Evolutionary conservation across 2,888 invertebrate genomes (phyloP), one percentile per base, ranked within the genome.

Genomic region (Scaptomyza cyrtandrae): DNA sequence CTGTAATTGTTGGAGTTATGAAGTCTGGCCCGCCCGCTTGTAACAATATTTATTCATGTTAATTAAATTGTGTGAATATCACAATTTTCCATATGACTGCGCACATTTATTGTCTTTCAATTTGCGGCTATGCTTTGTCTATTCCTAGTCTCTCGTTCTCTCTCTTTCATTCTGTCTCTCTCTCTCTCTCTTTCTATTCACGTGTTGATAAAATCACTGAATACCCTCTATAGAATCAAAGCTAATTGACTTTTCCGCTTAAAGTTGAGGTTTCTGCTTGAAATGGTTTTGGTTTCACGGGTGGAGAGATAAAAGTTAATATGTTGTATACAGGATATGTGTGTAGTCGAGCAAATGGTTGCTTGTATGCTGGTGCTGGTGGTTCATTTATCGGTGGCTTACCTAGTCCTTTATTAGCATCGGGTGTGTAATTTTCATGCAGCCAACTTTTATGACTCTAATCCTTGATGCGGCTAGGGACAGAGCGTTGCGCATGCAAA

Each of bases 31-130:
- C 71, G 63, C 71, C 83, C 70, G 83, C 77, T 85, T 89, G 85
- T 84, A 86, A 91, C 88, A 91, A 91, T 91, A 91, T 91, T 91
- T 91, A 88, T 91, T 90, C 87, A 89, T 90, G 90, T 91, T 91
- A 91, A 91, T 91, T 91, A 91, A 91, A 91, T 91, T 91, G 91
- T 91, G 90, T 89, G 90, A 91, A 91, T 91, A 91, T 91, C 86
- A 91, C 84, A 89, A 90, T 90, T 91, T 91, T 90, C 89, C 89
- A 79, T 88, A 81, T 90, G 90, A 88, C 80, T 91, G 90, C 86
- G 79, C 86, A 80, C 81, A 84, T 89, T 90, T 90, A 90, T 90
- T 90, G 90, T 90, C 89, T 89, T 89, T 89, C 89, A 89, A 90
- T 90, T 90, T 89, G 90, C 72, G 85, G 82, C 80, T 74, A 73